phyloP scores from a whole-genome alignment of 2,113 vertebrate genomes.

The Peromyscus leucopus region DNA sequence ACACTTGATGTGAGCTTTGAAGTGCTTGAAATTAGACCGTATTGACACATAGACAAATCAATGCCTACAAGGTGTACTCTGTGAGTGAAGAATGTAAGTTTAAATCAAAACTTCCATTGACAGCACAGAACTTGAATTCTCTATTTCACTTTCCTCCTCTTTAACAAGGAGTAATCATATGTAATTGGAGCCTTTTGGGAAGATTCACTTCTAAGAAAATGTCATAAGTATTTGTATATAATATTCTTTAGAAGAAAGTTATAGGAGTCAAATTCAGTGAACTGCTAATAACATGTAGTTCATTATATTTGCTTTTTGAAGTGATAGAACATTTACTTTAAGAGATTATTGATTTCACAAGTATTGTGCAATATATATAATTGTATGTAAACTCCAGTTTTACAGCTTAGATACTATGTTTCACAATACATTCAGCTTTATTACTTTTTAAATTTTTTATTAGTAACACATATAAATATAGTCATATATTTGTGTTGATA shows the following conservation, averaged over 20 bases:
- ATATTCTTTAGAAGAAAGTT: not conserved
- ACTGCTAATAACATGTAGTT: not conserved
- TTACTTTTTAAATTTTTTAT: not conserved
- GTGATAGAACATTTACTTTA: not conserved
- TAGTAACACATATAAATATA: not conserved
- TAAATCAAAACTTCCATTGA: not conserved
- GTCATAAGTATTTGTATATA: not conserved
- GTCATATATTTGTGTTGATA: not conserved
- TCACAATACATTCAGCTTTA: not conserved
- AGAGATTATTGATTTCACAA: not conserved
- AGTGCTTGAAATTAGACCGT: conserved; percentile 1
- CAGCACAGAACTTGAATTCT: not conserved
- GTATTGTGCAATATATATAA: not conserved
- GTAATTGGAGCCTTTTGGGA: not conserved
- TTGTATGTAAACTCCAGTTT: not conserved
- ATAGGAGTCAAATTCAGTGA: not conserved
- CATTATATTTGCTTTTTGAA: not conserved
- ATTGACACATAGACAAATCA: not conserved
- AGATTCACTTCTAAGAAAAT: not conserved
- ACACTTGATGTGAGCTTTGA: not conserved
- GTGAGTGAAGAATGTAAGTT: not conserved
- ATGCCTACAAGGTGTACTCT: not conserved
- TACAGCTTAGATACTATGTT: not conserved
- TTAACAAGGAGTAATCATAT: not conserved
- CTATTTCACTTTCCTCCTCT: not conserved